Evolutionary conservation across 2,113 vertebrate genomes (phyloP).

Genomic region (Melierax canorus): DNA sequence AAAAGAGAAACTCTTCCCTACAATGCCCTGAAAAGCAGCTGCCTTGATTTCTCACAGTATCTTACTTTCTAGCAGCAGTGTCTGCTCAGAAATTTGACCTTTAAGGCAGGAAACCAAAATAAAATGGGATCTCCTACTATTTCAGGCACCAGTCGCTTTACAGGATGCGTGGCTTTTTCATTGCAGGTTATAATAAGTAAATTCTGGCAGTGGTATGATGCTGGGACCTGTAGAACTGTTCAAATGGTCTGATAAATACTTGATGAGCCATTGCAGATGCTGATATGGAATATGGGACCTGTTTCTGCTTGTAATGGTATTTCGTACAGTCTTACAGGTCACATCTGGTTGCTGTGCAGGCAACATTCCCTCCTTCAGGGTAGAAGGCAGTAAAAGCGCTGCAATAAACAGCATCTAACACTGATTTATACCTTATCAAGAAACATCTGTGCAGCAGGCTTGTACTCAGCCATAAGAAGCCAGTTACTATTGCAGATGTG

Average conservation of each 20-base stretch:
- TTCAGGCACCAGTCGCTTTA: not conserved
- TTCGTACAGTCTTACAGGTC: slow-evolving; percentile 5
- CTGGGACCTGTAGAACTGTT: not conserved
- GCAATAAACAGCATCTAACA: slow-evolving; percentile 19
- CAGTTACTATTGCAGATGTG: not conserved
- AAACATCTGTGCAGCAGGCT: slow-evolving; percentile 51
- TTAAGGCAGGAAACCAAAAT: slow-evolving; percentile 12
- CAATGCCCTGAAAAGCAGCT: not conserved
- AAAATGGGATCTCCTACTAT: not conserved
- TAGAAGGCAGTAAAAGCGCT: not conserved
- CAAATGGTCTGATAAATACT: slow-evolving; percentile 49
- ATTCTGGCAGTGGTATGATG: not conserved
- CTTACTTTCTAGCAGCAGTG: not conserved
- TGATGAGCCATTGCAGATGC: slow-evolving; percentile 51
- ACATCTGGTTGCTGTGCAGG: slow-evolving; percentile 16
- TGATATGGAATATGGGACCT: not conserved
- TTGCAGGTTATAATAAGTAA: slow-evolving; percentile 37
- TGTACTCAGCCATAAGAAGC: not conserved
- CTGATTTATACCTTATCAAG: slow-evolving; percentile 53
- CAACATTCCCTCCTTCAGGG: slow-evolving; percentile 11
- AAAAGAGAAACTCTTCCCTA: not conserved
- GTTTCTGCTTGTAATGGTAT: not conserved
- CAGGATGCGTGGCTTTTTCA: slow-evolving; percentile 21
- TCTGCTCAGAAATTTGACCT: not conserved
- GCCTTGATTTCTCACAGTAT: not conserved